Percentiles rank a stretch among this genome's conserved stretches.
Conservation (phyloP, 2,888 invertebrate species). For the Diarsia mendica region DNA sequence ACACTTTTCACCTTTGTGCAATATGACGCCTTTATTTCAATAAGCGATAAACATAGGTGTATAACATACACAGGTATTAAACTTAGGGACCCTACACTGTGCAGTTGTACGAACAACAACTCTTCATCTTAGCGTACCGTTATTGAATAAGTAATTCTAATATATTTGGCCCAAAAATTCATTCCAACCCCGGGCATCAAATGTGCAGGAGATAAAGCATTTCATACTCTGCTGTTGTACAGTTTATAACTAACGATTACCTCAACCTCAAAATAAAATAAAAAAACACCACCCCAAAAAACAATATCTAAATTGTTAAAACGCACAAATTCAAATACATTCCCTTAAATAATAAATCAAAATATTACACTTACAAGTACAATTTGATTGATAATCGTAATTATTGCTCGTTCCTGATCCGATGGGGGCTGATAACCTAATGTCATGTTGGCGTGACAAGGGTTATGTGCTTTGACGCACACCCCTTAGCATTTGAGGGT, state of each 20-base stretch:
- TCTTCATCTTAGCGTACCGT: no score
- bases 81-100: not conserved
- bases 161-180: no score
- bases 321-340: conserved; percentile 14
- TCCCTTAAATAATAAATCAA: conserved; percentile 58
- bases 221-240: no score
- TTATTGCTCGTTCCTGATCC: conserved; percentile 53
- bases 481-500: conserved; percentile 42
- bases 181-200: no score
- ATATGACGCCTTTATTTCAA: not conserved
- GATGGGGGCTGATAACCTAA: conserved; percentile 58
- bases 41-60: not conserved
- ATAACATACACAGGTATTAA: not conserved
- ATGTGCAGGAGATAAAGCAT: no score
- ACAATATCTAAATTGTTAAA: conserved; percentile 6
- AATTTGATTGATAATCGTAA: conserved; percentile 65
- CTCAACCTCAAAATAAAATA: not conserved
- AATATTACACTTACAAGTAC: conserved; percentile 37
- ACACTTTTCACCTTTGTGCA: no score
- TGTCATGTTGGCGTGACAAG: conserved; percentile 60
- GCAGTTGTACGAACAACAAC: not conserved
- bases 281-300: not conserved
- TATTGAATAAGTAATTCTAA: no score
- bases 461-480: conserved; percentile 47
- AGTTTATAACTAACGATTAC: no score